Evolutionary conservation across 2,888 invertebrate species (phyloP).

Genomic region (Harmothoe impar): DNA sequence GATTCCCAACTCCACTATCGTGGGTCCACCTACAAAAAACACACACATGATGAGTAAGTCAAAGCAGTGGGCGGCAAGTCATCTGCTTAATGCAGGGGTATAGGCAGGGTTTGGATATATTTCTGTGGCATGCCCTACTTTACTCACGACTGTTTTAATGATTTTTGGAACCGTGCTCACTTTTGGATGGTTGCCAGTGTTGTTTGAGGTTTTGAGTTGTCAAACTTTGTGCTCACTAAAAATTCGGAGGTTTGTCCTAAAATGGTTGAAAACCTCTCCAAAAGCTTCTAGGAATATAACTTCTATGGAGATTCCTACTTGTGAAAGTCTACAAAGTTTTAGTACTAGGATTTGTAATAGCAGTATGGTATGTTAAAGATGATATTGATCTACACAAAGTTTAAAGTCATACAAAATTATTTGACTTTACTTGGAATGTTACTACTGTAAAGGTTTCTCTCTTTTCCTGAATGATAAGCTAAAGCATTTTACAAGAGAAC

Average conservation of each 20-base stretch:
- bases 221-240: slow-evolving; percentile 4
- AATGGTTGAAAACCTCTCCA: not conserved
- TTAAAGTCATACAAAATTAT: not conserved
- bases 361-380: not conserved
- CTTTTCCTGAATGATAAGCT: not conserved
- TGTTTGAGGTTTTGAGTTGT: not conserved
- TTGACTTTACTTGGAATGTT: not conserved
- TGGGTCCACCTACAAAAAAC: slow-evolving; percentile 71
- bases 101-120: not conserved
- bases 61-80: no score
- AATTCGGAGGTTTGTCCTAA: not conserved
- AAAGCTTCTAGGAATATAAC: not conserved
- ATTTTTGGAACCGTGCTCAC: not conserved
- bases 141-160: not conserved
- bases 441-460: not conserved
- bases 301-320: slow-evolving; percentile 1
- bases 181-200: slow-evolving; percentile 10
- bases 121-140: slow-evolving; percentile 17
- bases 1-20: slow-evolving; percentile 76
- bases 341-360: not conserved
- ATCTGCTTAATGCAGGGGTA: no score
- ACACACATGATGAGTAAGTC: not conserved
- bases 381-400: not conserved
- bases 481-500: slow-evolving; percentile 14
- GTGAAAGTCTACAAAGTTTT: not conserved